Evolutionary conservation across 2,888 invertebrate genomes (phyloP).

Genomic region (Luperina nickerlii): DNA sequence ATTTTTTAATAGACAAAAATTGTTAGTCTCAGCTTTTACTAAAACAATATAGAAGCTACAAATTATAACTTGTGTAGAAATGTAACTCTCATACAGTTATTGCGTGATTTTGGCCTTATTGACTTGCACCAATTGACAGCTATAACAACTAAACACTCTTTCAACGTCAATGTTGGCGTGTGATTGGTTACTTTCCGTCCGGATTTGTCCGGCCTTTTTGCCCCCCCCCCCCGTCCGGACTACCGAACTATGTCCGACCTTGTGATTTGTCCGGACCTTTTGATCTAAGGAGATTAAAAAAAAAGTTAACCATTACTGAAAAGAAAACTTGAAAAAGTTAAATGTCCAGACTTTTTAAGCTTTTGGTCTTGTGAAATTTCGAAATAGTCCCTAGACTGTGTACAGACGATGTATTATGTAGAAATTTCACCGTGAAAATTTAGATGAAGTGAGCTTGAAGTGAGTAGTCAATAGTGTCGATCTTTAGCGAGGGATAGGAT

Average conservation of each 20-base stretch:
- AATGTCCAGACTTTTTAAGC: too few species aligned
- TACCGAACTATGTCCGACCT: not conserved
- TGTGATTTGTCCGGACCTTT: not conserved
- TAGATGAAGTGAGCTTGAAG: not conserved
- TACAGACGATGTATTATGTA: too few species aligned
- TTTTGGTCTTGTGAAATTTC: too few species aligned
- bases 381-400: too few species aligned
- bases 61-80: conserved; percentile 9
- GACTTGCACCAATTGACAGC: not conserved
- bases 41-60: conserved; percentile 46
- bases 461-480: not conserved
- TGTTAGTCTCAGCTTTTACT: conserved; percentile 46
- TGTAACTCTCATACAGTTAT: not conserved
- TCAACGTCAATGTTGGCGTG: not conserved
- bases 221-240: too few species aligned
- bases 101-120: not conserved
- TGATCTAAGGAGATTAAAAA: not conserved
- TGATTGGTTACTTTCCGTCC: not conserved
- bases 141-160: not conserved
- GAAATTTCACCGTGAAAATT: not conserved
- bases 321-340: too few species aligned
- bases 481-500: not conserved
- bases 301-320: too few species aligned
- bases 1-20: conserved; percentile 23
- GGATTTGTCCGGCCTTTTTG: not conserved